These are phyloP conservation scores for Clarias magur DNA, from an alignment of 2,113 vertebrate genomes.

Conservation along the genomic window DNA sequence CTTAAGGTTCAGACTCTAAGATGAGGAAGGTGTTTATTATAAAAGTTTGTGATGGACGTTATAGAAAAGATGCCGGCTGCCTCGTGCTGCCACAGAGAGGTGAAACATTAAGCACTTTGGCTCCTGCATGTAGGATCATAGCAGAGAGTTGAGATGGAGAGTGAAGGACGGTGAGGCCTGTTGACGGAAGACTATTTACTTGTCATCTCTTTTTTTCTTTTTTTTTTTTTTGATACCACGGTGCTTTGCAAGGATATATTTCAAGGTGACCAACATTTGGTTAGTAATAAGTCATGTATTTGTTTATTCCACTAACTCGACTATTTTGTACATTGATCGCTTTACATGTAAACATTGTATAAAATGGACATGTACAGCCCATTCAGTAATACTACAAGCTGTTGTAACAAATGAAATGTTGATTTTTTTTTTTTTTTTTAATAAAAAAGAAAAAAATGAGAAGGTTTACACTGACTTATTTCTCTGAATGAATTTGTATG, in stretches of 20 bases:
- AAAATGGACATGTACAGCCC: slow-evolving; percentile 82
- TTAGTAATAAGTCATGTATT: slow-evolving; percentile 68
- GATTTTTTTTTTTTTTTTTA: slow-evolving; percentile 85
- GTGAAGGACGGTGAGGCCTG: slow-evolving; percentile 36
- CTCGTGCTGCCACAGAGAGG: slow-evolving; percentile 22
- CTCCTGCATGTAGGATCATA: slow-evolving; percentile 45
- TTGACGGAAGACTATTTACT: slow-evolving; percentile 32
- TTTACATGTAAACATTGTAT: slow-evolving; percentile 86
- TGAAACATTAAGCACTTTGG: slow-evolving; percentile 67
- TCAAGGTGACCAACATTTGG: slow-evolving; percentile 90
- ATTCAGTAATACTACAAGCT: slow-evolving; percentile 87
- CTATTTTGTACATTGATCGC: slow-evolving; percentile 80
- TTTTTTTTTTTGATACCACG: slow-evolving; percentile 69
- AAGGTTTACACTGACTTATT: slow-evolving; percentile 60
- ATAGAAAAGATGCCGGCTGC: background rate
- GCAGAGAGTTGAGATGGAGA: slow-evolving; percentile 41
- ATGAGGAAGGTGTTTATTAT: background rate
- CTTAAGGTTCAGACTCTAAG: background rate
- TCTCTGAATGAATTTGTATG: too few species aligned
- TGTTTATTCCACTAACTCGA: slow-evolving; percentile 71
- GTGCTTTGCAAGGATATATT: slow-evolving; percentile 88
- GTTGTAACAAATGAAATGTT: slow-evolving; percentile 93
- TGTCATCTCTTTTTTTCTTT: background rate
- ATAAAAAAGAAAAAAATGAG: slow-evolving; percentile 90
- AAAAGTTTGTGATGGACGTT: slow-evolving; percentile 3